These are phyloP conservation scores for Hanleya hanleyi DNA, from an alignment of 2,888 invertebrate species.

Conservation along the genomic window DNA sequence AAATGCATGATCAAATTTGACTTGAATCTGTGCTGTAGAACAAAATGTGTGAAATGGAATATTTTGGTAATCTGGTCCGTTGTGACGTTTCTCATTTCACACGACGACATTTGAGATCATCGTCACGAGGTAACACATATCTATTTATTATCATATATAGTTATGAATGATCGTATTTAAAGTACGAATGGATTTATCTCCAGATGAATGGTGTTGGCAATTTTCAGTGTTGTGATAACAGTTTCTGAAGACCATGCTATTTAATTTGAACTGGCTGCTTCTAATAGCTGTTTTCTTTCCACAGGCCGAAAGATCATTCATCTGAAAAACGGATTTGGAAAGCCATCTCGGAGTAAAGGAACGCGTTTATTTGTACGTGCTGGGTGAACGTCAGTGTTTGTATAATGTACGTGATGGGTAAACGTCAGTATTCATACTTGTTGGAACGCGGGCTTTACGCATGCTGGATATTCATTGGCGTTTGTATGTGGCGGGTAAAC, in stretches of 20 bases:
- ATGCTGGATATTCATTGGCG: too few relatives aligned
- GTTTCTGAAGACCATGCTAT: background rate
- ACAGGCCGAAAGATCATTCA: conserved; percentile 65
- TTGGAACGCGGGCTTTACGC: background rate
- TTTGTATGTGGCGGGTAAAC: too few relatives aligned
- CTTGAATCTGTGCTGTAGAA: too few relatives aligned
- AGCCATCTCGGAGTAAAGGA: conserved; percentile 33
- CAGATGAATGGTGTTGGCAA: background rate
- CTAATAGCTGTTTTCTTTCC: conserved; percentile 21
- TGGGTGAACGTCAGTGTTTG: background rate
- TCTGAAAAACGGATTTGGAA: conserved; percentile 57
- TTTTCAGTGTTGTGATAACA: background rate
- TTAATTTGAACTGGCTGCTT: background rate
- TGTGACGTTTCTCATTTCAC: too few relatives aligned
- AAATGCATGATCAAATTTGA: too few relatives aligned
- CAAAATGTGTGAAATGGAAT: too few relatives aligned
- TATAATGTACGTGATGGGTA: background rate
- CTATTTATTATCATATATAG: background rate
- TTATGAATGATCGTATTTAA: background rate
- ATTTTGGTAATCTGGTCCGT: too few relatives aligned
- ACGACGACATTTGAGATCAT: too few relatives aligned
- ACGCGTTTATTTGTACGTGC: conserved; percentile 41
- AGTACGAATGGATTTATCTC: too few relatives aligned
- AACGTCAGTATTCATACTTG: background rate
- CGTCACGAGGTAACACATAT: too few relatives aligned